Percentiles rank a stretch among this genome's conserved stretches.
These are phyloP conservation scores for Thecocarcelia acutangulata DNA, from an alignment of 2,888 invertebrate genomes.

Conservation along the genomic window DNA sequence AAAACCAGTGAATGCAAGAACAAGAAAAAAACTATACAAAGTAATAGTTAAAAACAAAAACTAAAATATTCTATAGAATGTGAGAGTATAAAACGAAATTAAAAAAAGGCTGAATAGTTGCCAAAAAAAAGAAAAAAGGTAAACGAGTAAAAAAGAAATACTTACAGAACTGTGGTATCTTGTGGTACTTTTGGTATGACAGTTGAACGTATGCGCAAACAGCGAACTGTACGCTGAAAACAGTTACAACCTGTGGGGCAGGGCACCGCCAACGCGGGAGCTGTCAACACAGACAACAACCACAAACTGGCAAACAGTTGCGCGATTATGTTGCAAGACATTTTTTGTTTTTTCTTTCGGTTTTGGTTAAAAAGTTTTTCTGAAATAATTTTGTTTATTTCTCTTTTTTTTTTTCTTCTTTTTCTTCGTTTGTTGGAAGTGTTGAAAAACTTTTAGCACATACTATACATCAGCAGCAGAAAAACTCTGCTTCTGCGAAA, in stretches of 20 bases:
- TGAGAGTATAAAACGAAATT: not conserved
- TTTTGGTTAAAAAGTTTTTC: not conserved
- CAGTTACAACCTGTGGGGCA: slow-evolving; percentile 79
- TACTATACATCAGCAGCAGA: slow-evolving; percentile 25
- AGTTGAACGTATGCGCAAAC: slow-evolving; percentile 77
- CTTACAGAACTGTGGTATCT: slow-evolving; percentile 80
- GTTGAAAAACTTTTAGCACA: slow-evolving; percentile 62
- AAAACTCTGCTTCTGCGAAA: slow-evolving; percentile 6
- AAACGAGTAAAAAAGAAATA: slow-evolving; percentile 64
- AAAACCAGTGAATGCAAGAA: not conserved
- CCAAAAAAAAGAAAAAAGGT: not conserved
- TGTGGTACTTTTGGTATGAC: slow-evolving; percentile 76
- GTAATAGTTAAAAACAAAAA: slow-evolving; percentile 43
- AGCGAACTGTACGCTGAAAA: slow-evolving; percentile 77
- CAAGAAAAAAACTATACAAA: slow-evolving; percentile 1
- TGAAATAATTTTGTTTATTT: not conserved
- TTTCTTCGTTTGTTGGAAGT: slow-evolving; percentile 21
- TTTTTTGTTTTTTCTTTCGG: slow-evolving; percentile 18
- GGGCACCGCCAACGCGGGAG: slow-evolving; percentile 57
- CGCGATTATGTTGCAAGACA: slow-evolving; percentile 49
- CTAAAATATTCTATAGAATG: slow-evolving; percentile 10
- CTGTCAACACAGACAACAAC: slow-evolving; percentile 55
- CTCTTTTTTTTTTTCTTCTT: not conserved
- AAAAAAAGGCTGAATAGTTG: slow-evolving; percentile 29
- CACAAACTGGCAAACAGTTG: slow-evolving; percentile 56